A percentile compares a stretch with the other conserved stretches of the same genome.
Conservation (phyloP, 2,113 vertebrate genomes). For the Montifringilla adamsi region DNA sequence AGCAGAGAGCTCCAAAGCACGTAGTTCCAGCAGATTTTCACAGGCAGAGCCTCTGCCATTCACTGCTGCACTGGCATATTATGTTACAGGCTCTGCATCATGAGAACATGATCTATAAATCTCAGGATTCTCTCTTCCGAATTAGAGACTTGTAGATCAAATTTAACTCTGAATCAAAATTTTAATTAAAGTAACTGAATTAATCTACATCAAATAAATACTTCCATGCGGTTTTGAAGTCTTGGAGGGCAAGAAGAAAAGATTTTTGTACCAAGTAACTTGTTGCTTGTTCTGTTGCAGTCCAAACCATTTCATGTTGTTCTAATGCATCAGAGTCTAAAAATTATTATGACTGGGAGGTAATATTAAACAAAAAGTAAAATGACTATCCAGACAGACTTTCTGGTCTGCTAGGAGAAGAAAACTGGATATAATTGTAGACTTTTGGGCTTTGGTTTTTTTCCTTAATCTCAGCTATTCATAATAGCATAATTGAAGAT, state of each 20-base stretch:
- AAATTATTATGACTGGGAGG: not conserved
- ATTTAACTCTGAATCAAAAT: not conserved
- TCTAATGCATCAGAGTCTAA: not conserved
- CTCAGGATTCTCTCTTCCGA: not conserved
- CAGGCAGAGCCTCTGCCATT: rapidly evolving
- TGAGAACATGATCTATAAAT: not conserved
- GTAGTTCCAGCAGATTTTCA: not conserved
- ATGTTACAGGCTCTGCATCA: not conserved
- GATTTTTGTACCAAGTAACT: not conserved
- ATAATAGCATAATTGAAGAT: not conserved
- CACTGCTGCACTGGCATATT: not conserved
- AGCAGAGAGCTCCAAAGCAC: not conserved
- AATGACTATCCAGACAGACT: not conserved
- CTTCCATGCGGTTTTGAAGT: not conserved
- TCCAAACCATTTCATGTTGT: not conserved
- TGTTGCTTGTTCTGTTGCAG: not conserved
- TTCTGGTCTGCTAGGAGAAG: not conserved
- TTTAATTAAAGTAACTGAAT: not conserved
- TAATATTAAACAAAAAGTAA: not conserved
- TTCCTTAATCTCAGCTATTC: not conserved
- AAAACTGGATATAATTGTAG: not conserved
- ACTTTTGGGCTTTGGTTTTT: not conserved
- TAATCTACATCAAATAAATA: not conserved
- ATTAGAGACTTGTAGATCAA: not conserved
- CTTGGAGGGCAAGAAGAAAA: not conserved